Percentiles rank a stretch among this genome's conserved stretches.
Conservation (phyloP, 2,797 vertebrate species). For the Somateria mollissima region DNA sequence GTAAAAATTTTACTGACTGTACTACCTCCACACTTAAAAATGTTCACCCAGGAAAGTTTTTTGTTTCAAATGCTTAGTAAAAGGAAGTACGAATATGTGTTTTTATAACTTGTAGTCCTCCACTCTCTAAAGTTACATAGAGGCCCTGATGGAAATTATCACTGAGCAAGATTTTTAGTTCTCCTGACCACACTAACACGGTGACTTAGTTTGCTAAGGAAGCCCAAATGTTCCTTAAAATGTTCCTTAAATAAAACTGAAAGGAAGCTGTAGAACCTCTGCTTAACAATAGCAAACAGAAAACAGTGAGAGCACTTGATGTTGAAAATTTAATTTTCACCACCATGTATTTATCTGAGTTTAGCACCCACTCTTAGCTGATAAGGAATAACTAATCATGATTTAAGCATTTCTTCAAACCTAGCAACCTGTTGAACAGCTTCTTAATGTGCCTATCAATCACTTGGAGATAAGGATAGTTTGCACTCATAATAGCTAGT, state of each 20-base stretch:
- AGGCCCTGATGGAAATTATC: background rate
- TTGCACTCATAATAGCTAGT: constrained; percentile 83
- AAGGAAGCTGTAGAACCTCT: constrained; percentile 53
- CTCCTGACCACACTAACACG: constrained; percentile 20
- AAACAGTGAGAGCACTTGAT: constrained; percentile 55
- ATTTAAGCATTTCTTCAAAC: constrained; percentile 83
- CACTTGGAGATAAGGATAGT: constrained; percentile 81
- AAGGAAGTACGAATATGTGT: background rate
- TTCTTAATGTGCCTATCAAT: constrained; percentile 86
- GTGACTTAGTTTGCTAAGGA: constrained; percentile 26
- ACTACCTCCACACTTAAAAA: background rate
- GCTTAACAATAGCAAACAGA: constrained; percentile 61
- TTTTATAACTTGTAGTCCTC: background rate
- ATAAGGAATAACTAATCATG: constrained; percentile 80
- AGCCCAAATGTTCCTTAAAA: constrained; percentile 45
- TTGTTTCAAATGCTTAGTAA: background rate
- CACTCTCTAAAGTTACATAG: background rate
- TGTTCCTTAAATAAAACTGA: constrained; percentile 48
- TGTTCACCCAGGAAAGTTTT: background rate
- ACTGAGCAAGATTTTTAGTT: constrained; percentile 44
- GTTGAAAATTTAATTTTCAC: constrained; percentile 71
- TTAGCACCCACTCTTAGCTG: constrained; percentile 74
- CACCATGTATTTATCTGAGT: constrained; percentile 77
- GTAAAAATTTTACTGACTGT: background rate
- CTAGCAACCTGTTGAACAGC: constrained; percentile 84